Percentiles rank a stretch among this genome's conserved stretches.
phyloP scores from a whole-genome alignment of 2,113 vertebrate genomes.

The Greenwoodochromis staneri region DNA sequence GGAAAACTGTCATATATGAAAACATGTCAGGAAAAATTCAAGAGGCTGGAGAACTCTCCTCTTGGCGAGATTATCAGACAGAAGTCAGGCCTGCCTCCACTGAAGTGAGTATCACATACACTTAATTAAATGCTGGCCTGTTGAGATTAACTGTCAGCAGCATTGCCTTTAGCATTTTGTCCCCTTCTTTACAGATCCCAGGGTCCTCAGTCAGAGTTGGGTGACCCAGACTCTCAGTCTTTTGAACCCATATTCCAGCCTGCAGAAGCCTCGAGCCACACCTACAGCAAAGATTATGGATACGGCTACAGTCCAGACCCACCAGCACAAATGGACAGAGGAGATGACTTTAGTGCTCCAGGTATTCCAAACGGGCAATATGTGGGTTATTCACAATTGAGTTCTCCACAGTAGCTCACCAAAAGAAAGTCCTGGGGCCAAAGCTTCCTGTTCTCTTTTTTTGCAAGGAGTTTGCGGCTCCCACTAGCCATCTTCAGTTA shows the following conservation, averaged over 20 bases:
- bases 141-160: not conserved
- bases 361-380: not conserved
- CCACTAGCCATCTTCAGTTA: not conserved
- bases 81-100: slow-evolving; percentile 16
- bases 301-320: slow-evolving; percentile 13
- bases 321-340: not conserved
- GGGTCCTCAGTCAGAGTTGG: slow-evolving; percentile 40
- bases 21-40: slow-evolving; percentile 85
- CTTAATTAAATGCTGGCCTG: not conserved
- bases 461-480: not conserved
- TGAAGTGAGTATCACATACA: slow-evolving; percentile 11
- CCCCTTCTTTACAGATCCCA: not conserved
- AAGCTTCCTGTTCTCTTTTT: not conserved
- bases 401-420: not conserved
- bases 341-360: slow-evolving; percentile 27
- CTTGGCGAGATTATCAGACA: slow-evolving; percentile 81
- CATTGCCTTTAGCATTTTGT: not conserved
- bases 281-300: not conserved
- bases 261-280: not conserved
- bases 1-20: slow-evolving; percentile 89
- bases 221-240: slow-evolving; percentile 23
- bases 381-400: not conserved
- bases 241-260: slow-evolving; percentile 43
- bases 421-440: not conserved
- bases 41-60: slow-evolving; percentile 83